A percentile compares a stretch with the other conserved stretches of the same genome.
These are phyloP conservation scores for Brachyhypopomus gauderio DNA, from an alignment of 2,113 vertebrate species.

Conservation along the genomic window DNA sequence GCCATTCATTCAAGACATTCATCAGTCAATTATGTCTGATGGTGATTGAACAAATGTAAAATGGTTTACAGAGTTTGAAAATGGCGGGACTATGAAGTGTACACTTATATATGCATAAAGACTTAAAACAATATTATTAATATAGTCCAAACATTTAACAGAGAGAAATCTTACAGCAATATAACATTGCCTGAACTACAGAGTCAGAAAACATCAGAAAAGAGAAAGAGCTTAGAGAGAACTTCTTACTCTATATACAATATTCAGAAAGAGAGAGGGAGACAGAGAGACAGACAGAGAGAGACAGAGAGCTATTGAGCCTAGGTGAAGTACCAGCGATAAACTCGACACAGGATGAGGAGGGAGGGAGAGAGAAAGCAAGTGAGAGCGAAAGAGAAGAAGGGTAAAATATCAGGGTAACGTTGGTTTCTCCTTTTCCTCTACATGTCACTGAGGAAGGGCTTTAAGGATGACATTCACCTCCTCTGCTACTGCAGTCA, in stretches of 20 bases:
- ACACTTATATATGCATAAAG: slow-evolving; percentile 29
- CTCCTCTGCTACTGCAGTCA: slow-evolving; percentile 58
- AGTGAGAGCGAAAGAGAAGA: background rate
- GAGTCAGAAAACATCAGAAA: slow-evolving; percentile 41
- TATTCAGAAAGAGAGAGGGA: background rate
- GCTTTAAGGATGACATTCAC: slow-evolving; percentile 57
- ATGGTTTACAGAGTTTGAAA: background rate
- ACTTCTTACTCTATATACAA: slow-evolving; percentile 2
- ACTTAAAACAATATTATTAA: slow-evolving; percentile 34
- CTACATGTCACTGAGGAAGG: slow-evolving; percentile 51
- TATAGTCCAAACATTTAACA: slow-evolving; percentile 40
- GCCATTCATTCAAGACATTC: background rate
- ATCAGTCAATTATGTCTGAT: background rate
- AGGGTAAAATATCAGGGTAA: background rate
- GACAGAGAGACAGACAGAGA: slow-evolving; percentile 17
- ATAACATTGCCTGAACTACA: slow-evolving; percentile 13
- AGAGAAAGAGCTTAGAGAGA: slow-evolving; percentile 57
- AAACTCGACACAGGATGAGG: slow-evolving; percentile 8
- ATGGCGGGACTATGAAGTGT: slow-evolving; percentile 2
- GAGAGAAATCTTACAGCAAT: slow-evolving; percentile 28
- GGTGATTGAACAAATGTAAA: background rate
- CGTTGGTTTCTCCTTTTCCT: background rate
- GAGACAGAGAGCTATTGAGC: background rate
- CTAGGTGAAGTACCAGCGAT: background rate
- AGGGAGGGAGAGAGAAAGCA: slow-evolving; percentile 13